phyloP scores from a whole-genome alignment of 2,797 vertebrate species.

The Pteropus rufus region DNA sequence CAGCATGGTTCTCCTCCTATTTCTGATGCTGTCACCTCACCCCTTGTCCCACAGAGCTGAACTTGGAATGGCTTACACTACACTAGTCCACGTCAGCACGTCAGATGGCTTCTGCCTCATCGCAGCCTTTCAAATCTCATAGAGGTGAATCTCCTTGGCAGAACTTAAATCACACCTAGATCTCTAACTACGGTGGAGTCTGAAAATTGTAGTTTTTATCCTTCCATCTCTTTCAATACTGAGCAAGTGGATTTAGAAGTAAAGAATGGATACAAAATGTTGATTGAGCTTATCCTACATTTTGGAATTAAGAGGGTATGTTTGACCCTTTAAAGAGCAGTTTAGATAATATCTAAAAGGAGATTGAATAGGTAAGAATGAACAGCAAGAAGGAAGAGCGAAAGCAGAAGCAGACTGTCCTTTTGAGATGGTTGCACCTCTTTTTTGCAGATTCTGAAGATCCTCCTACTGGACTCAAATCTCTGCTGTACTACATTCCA shows the following conservation, averaged over 20 bases:
- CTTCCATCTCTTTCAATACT: not conserved
- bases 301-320: not conserved
- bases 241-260: not conserved
- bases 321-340: not conserved
- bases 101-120: not conserved
- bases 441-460: not conserved
- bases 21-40: not conserved
- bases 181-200: not conserved
- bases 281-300: not conserved
- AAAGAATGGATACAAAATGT: not conserved
- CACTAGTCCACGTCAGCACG: not conserved
- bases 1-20: not conserved
- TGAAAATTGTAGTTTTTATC: not conserved
- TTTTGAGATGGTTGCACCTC: not conserved
- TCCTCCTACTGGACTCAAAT: not conserved
- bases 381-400: not conserved
- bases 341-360: not conserved
- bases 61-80: not conserved
- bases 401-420: not conserved
- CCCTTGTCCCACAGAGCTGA: not conserved
- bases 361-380: not conserved
- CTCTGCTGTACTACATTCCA: not conserved
- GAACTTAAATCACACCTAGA: not conserved
- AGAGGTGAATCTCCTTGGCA: not conserved
- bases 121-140: not conserved